Evolutionary conservation across 2,888 invertebrate genomes (phyloP), one percentile per base, ranked within the genome.

Genomic region (Melanophora roralis): DNA sequence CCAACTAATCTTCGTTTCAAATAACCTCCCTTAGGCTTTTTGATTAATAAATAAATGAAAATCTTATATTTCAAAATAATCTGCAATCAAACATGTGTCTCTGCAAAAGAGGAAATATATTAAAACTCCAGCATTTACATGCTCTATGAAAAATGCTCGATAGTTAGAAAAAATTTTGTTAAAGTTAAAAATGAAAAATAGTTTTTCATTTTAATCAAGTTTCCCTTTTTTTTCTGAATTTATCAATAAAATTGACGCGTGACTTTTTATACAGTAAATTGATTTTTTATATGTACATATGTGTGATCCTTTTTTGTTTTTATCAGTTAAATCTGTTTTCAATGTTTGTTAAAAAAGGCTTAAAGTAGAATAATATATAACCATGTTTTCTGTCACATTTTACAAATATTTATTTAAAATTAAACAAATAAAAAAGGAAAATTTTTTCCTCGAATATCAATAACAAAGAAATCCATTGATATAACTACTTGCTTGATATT

Each of bases 201-300:
- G 40, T 40, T 65, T 12, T 27, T 16, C 11, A 38, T 40, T 49
- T 51, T 34, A 49, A 8, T n/a, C 27, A 19, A 40, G 14, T 36
- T 23, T 68, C 55, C 23, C 69, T 72, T 11, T n/a, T 21, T 47
- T 14, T 1, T 27, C 27, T n/a, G 27, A 53, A 72, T 62, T 74
- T 71, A 69, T 69, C 51, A 59, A 81, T 57, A 73, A 73, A 65
- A 78, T 43, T 78, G 81, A 75, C 81, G 79, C 82, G 77, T 82
- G 82, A 82, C 83, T 75, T 83, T 82, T 68, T 60, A 21, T 19
- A 38, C 36, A 55, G 12, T 32, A 69, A 65, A 65, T 59, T 59
- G 43, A 60, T 57, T 72, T n/a, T n/a, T n/a, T n/a, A n/a, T n/a
- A n/a, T n/a, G n/a, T n/a, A n/a, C 16, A 71, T 57, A 68, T 80